Conservation (phyloP, 2,113 vertebrate species). For the Oxygymnocypris stewartii region DNA sequence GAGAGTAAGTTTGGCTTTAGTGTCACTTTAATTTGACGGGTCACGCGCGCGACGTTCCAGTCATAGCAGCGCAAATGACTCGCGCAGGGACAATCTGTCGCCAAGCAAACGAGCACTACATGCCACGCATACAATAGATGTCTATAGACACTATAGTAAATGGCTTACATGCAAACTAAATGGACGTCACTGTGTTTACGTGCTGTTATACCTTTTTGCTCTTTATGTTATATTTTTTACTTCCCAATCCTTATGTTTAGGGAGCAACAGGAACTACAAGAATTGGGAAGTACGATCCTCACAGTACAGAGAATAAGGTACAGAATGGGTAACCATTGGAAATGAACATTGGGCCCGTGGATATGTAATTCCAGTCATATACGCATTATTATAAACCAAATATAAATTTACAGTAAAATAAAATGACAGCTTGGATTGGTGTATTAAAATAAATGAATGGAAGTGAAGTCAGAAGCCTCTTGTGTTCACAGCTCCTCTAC, state of each 20-base stretch:
- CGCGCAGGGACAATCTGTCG: not conserved
- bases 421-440: not conserved
- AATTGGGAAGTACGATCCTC: constrained; percentile 84
- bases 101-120: not conserved
- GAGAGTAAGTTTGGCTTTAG: constrained; percentile 75
- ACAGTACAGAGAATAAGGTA: constrained; percentile 87
- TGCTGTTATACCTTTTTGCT: not conserved
- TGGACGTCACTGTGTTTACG: not conserved
- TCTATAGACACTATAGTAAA: not conserved
- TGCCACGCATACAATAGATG: not conserved
- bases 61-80: not conserved
- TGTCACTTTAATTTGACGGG: constrained; percentile 46
- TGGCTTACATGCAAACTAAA: not conserved
- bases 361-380: not conserved
- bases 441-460: constrained; percentile 1
- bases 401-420: not conserved
- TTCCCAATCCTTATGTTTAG: constrained; percentile 66
- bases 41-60: constrained; percentile 51
- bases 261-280: constrained; percentile 78
- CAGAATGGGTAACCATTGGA: constrained; percentile 32
- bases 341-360: not conserved
- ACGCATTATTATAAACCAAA: not conserved
- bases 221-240: not conserved
- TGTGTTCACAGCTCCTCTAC: constrained; percentile 83
- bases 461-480: constrained; percentile 28